These are phyloP conservation scores for Leptodactylus fallax DNA, from an alignment of 2,797 vertebrate genomes.

Conservation along the genomic window DNA sequence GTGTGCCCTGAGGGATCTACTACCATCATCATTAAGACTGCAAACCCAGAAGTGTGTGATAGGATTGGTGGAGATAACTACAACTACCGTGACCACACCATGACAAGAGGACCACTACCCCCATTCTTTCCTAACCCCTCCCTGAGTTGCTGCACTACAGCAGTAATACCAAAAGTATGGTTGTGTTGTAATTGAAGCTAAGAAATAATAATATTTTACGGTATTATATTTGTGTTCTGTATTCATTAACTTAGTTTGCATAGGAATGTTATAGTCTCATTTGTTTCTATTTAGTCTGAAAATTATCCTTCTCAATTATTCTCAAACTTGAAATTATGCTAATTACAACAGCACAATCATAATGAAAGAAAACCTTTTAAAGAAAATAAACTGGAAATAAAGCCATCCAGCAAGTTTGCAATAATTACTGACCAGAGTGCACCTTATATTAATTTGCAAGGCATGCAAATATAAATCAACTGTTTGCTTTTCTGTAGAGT, in stretches of 20 bases:
- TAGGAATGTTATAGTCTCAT: not conserved
- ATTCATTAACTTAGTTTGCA: not conserved
- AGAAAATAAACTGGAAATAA: conserved; percentile 13
- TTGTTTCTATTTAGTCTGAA: conserved; percentile 1
- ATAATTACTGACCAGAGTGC: conserved; percentile 29
- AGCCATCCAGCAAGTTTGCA: conserved; percentile 10
- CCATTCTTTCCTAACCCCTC: too few species aligned
- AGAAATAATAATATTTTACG: not conserved
- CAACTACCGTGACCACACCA: too few species aligned
- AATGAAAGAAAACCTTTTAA: conserved; percentile 1
- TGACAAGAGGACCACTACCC: not conserved
- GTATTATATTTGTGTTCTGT: not conserved
- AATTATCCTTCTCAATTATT: not conserved
- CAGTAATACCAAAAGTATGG: not conserved
- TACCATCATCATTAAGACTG: too few species aligned
- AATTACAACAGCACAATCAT: not conserved
- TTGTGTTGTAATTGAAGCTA: not conserved
- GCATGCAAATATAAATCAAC: conserved; percentile 46
- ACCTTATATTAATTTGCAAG: conserved; percentile 51
- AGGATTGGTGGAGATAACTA: too few species aligned
- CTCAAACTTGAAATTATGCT: not conserved
- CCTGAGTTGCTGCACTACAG: not conserved
- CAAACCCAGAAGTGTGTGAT: too few species aligned
- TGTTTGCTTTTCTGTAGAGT: conserved; percentile 44
- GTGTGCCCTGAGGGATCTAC: too few species aligned